Base-by-base conservation (phyloP, 2,888 invertebrate species). In the Geophilus truncorum region DNA sequence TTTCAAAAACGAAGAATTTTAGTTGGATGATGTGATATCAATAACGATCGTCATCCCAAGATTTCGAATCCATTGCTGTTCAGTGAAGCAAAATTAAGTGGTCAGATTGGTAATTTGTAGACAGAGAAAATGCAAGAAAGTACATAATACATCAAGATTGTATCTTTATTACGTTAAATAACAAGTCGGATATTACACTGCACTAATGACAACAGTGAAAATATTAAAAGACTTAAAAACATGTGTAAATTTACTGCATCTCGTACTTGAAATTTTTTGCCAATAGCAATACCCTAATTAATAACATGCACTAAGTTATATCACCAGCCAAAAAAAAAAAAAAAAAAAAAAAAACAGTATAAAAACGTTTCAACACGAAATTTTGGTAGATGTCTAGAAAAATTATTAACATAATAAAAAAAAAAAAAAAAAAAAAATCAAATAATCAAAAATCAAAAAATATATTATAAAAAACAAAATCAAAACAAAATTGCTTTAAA, bases 141-240 rank as follows among this genome's bases (percentile, higher is more conserved):
- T n/a, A n/a, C n/a, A 45, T 45, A 25, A 28, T 62, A 62, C 62
- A 62, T 15, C 28, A 9, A 62, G 62, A 62, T 62, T 2, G 12
- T 62, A n/a, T n/a, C n/a, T n/a, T 62, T 25, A 62, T 62, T 62
- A 62, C 62, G 25, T 15, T 28, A 62, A 23, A 62, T 28, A 45
- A 62, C 62, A 28, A 28, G 23, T 62, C 6, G 23, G 7, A 57
- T 18, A 23, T 0, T 62, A 62, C 62, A 62, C 45, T 45, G 45
- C 62, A 62, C 28, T 62, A 62, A 23, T 57, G 28, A 62, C 62
- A 23, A 62, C 62, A 62, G 62, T 62, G 62, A 62, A 62, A 62
- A 25, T 62, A 62, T 62, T 62, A 62, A 62, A 62, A 62, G 18
- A 45, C 12, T 45, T 45, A 12, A 25, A 23, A 62, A 23, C 25